Percentiles rank a stretch among this genome's conserved stretches.
These are phyloP conservation scores for Chelonus formosanus DNA, from an alignment of 2,888 invertebrate genomes.

Conservation along the genomic window DNA sequence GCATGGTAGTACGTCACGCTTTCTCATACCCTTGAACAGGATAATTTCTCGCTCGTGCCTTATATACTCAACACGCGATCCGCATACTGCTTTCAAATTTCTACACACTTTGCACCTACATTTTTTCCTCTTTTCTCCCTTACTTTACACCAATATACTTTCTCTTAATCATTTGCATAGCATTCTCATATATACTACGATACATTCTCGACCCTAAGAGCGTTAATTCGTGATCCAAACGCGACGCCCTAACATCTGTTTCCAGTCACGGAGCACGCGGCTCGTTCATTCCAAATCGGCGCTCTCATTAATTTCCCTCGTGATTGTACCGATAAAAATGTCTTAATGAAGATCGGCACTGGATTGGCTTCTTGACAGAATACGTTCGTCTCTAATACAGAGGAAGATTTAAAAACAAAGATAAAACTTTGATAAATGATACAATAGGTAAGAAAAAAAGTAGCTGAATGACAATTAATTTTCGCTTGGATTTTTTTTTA, in stretches of 20 bases:
- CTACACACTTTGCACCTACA: neutral
- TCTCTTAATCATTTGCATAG: constrained; percentile 36
- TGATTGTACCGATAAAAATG: constrained; percentile 23
- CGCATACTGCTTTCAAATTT: constrained; percentile 30
- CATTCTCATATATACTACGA: neutral
- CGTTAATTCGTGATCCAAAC: constrained; percentile 32
- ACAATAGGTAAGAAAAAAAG: neutral
- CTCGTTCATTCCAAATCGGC: constrained; percentile 20
- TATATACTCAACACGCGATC: constrained; percentile 48
- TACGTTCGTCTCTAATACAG: constrained; percentile 2
- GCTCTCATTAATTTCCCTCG: constrained; percentile 23
- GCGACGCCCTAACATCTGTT: constrained; percentile 33
- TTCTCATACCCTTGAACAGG: constrained; percentile 41
- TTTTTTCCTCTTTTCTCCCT: neutral
- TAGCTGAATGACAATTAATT: neutral
- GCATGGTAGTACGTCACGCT: constrained; percentile 31
- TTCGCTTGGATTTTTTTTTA: no score
- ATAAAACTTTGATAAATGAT: neutral
- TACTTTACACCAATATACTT: constrained; percentile 3
- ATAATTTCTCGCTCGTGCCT: constrained; percentile 54
- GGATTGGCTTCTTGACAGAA: neutral
- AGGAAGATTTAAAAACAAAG: neutral
- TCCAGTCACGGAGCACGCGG: constrained; percentile 26
- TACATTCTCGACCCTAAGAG: neutral
- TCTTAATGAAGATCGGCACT: constrained; percentile 19